Evolutionary conservation across 2,113 vertebrate genomes (phyloP).

Genomic region (Oncorhynchus masou): DNA sequence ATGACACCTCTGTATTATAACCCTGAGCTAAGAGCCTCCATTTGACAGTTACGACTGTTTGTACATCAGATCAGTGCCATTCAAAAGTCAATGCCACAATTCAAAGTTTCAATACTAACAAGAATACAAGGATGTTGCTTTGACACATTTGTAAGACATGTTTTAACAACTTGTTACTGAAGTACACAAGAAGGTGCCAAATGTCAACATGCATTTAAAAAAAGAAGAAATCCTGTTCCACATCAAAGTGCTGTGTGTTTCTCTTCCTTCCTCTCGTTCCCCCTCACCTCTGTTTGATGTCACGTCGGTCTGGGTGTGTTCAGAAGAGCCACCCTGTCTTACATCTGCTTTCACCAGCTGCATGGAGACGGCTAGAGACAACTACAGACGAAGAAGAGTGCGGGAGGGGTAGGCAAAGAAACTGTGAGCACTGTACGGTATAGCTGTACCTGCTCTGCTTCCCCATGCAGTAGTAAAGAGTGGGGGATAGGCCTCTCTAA

Average conservation of each 20-base stretch:
- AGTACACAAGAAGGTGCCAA: conserved; percentile 1
- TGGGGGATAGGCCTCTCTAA: conserved; percentile 13
- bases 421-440: neutral
- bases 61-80: conserved; percentile 7
- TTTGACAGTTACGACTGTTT: neutral
- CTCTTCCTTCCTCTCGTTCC: neutral
- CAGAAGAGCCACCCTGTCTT: neutral
- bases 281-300: conserved; percentile 14
- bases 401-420: neutral
- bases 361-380: neutral
- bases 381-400: neutral
- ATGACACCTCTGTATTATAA: neutral
- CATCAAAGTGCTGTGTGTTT: conserved; percentile 6
- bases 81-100: conserved; percentile 8
- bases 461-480: neutral
- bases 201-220: neutral
- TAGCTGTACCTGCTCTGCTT: neutral
- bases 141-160: neutral
- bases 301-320: conserved; percentile 22
- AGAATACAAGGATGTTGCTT: neutral
- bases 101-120: neutral
- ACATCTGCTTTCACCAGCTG: conserved; percentile 24
- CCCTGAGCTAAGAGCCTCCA: neutral
- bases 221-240: conserved; percentile 1
- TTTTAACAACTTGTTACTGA: neutral